These are phyloP conservation scores for Gryllus bimaculatus DNA, from an alignment of 1,140 invertebrate species.

Conservation along the genomic window DNA sequence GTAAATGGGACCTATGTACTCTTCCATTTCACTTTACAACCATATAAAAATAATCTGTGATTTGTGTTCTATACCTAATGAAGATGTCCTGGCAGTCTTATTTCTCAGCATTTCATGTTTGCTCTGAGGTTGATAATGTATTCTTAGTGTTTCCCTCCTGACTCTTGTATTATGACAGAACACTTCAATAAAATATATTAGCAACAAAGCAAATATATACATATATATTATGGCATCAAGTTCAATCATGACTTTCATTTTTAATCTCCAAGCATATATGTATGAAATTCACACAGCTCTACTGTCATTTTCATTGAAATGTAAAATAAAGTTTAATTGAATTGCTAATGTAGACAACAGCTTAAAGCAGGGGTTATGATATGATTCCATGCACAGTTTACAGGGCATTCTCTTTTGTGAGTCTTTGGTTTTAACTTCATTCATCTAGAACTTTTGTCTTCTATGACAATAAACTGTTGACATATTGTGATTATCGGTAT, in stretches of 20 bases:
- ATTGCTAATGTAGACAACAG: not conserved
- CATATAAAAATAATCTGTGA: not conserved
- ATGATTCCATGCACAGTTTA: not conserved
- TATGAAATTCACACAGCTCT: not conserved
- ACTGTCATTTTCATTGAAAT: not conserved
- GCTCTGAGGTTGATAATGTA: conserved; percentile 4
- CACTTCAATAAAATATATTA: conserved; percentile 2
- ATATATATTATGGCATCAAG: not conserved
- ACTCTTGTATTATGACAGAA: not conserved
- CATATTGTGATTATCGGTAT: not conserved
- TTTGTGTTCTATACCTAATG: not conserved
- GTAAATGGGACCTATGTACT: not conserved
- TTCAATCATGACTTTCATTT: not conserved
- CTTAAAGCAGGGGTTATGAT: not conserved
- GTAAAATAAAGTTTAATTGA: not conserved
- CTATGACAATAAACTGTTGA: conserved; percentile 5
- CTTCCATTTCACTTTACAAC: not conserved
- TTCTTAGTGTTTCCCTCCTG: conserved; percentile 3
- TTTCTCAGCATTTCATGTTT: not conserved
- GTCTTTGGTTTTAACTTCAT: not conserved
- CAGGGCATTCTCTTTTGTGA: not conserved
- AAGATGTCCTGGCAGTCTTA: not conserved
- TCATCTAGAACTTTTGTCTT: not conserved
- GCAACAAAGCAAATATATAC: not conserved
- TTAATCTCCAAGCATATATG: not conserved